Evolutionary conservation across 2,113 vertebrate genomes (phyloP), one percentile per base, ranked within the genome.

Genomic region (Rousettus leschenaultii): DNA sequence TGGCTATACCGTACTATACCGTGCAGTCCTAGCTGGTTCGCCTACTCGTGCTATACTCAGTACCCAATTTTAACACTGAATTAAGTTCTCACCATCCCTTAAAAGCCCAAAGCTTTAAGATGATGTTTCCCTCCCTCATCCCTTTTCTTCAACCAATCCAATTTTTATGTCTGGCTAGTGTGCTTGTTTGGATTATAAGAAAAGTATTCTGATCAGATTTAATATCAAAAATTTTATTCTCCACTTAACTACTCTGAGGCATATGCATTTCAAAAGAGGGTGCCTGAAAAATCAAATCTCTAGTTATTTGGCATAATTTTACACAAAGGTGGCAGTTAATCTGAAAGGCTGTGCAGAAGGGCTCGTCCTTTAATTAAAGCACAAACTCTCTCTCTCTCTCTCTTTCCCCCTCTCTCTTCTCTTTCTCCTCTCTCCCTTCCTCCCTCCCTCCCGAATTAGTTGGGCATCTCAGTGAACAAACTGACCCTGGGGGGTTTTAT

Each of bases 31-130:
- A 11, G 30, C 0, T 4, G 0, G 24, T 26, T 1, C 8, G 3
- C 26, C 0, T 57, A 2, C 30, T 38, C 6, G 2, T 30, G 40
- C 38, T 15, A 3, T 5, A 0, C 35, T 61, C 9, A 0, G 1
- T 12, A n/a, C 43, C 35, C n/a, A 21, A 1, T 68, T 19, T 88
- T 24, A 4, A 63, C 63, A 3, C 45, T 3, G 0, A 5, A 24
- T 24, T 66, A 19, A 57, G 61, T 30, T 35, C 48, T 51, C 21
- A 30, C 11, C 16, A 43, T 53, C 24, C 19, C 7, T 33, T 45
- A 0, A 30, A 7, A 38, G 38, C 51, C 38, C 38, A 40, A 63
- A 8, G n/a, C 57, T 68, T 68, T 78, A 6, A n/a, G 40, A 30
- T 74, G n/a, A 2, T 92, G 71, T 43, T 19, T 68, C 8, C 40